Conservation (phyloP, 1,140 invertebrate genomes). For the Drosophila repletoides region DNA sequence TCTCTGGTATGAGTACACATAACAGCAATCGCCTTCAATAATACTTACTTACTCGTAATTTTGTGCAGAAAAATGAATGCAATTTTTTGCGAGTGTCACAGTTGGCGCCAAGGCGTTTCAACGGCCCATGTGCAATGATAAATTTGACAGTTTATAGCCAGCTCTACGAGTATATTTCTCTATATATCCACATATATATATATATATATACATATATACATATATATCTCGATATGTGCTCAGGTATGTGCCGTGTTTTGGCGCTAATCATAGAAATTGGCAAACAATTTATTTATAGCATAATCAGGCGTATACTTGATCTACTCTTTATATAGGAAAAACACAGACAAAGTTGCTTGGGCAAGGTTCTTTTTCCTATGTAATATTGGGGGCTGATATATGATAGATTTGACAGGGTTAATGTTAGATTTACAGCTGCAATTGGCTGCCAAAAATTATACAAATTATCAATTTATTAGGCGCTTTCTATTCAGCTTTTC, state of each 20-base stretch:
- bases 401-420: neutral
- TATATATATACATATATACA: constrained; percentile 8
- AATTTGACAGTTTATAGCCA: constrained; percentile 74
- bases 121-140: constrained; percentile 55
- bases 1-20: neutral
- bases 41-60: constrained; percentile 45
- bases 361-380: constrained; percentile 21
- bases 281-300: constrained; percentile 65
- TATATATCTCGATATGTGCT: neutral
- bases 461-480: neutral
- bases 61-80: constrained; percentile 70
- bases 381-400: neutral
- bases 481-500: too few relatives aligned
- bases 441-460: constrained; percentile 11
- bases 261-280: constrained; percentile 65
- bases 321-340: too few relatives aligned
- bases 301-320: constrained; percentile 40
- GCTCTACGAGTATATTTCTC: constrained; percentile 25
- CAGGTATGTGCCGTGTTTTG: constrained; percentile 8
- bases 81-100: constrained; percentile 74
- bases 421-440: neutral
- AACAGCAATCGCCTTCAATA: constrained; percentile 43
- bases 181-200: neutral
- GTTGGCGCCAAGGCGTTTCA: constrained; percentile 77
- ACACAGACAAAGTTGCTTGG: constrained; percentile 40